Evolutionary conservation across 2,888 invertebrate genomes (phyloP).

Genomic region (Teinopalpus imperialis): DNA sequence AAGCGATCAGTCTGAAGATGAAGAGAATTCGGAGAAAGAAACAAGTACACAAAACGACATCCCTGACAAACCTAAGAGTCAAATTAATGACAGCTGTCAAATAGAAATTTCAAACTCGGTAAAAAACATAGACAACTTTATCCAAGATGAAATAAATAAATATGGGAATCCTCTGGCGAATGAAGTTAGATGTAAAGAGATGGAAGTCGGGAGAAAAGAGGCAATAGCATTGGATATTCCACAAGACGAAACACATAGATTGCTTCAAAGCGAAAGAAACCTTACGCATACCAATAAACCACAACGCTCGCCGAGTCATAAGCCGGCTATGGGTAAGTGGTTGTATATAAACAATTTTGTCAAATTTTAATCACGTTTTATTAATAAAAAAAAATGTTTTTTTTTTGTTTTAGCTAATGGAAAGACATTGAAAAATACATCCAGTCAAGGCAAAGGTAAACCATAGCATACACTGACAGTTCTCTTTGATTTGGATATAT

Average conservation of each 20-base stretch:
- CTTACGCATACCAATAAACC: constrained; percentile 4
- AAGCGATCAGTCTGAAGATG: constrained; percentile 51
- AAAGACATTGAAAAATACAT: constrained; percentile 23
- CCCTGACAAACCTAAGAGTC: constrained; percentile 13
- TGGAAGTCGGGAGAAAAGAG: neutral
- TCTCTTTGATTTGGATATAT: no score
- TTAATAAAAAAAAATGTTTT: no score
- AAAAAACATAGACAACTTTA: constrained; percentile 2
- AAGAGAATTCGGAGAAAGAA: constrained; percentile 55
- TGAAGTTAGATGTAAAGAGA: neutral
- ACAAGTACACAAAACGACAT: constrained; percentile 34
- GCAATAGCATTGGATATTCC: neutral
- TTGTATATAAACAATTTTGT: no score
- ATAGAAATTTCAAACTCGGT: neutral
- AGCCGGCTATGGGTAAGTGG: constrained; percentile 8
- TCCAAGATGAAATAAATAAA: neutral
- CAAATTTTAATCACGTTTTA: no score
- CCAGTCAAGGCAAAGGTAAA: constrained; percentile 29
- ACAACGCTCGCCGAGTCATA: neutral
- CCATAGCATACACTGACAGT: no score
- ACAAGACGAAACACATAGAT: neutral
- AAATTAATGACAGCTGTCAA: constrained; percentile 23
- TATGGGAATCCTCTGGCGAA: neutral
- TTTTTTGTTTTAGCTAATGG: constrained; percentile 32
- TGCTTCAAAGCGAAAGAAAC: constrained; percentile 13